A percentile compares a stretch with the other conserved stretches of the same genome.
Evolutionary conservation across 2,113 vertebrate genomes (phyloP).

Genomic region (Heloderma charlesbogerti): DNA sequence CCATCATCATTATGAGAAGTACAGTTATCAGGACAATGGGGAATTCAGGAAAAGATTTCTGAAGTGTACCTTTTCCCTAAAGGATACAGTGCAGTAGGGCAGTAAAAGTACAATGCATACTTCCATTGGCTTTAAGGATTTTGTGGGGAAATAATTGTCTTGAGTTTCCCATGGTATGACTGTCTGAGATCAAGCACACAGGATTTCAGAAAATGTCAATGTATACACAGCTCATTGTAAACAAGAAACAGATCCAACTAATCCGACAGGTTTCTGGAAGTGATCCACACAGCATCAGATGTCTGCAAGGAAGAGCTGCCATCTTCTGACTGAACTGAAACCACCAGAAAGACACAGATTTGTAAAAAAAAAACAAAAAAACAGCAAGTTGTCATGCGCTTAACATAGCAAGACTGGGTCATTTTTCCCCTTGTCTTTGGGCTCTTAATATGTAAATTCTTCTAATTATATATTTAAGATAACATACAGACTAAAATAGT

Average conservation of each 20-base stretch:
- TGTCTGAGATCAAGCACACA: conserved; percentile 66
- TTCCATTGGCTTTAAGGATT: conserved; percentile 32
- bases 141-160: conserved; percentile 62
- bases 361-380: neutral
- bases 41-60: conserved; percentile 57
- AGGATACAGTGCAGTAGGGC: conserved; percentile 38
- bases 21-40: conserved; percentile 47
- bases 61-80: conserved; percentile 39
- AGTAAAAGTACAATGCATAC: conserved; percentile 52
- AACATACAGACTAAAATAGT: neutral
- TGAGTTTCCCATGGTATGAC: conserved; percentile 68
- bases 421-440: neutral
- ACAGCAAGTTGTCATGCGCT: neutral
- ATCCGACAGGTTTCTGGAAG: conserved; percentile 68
- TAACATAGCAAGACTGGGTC: neutral
- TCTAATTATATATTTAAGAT: neutral
- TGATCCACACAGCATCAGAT: conserved; percentile 43
- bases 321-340: conserved; percentile 66
- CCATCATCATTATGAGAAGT: conserved; percentile 54
- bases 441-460: neutral
- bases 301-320: conserved; percentile 64
- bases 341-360: conserved; percentile 33
- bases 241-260: conserved; percentile 72
- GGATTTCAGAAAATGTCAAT: conserved; percentile 76
- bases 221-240: conserved; percentile 73